Base-by-base conservation (phyloP, 2,888 invertebrate species). In the Drosophila antonietae region DNA sequence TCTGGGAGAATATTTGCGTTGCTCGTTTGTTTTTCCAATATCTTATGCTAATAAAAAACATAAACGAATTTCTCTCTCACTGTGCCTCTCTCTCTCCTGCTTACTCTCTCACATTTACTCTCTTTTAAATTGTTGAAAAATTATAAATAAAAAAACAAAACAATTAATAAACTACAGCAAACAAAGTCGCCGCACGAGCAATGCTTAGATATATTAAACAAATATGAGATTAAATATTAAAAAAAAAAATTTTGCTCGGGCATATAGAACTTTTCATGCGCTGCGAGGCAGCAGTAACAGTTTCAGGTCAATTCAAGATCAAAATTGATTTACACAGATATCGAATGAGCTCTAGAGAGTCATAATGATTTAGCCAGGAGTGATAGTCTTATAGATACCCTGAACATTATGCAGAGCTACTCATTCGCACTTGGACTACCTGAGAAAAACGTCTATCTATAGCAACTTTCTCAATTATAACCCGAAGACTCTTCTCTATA, bases 41-140 rank as follows among this genome's bases (percentile, higher is more conserved):
- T 83, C 85, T 77, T 82, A 73, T 79, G 81, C 72, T 85, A 87
- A 85, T 87, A 84, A 71, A 80, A 72, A 68, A 70, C 67, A 73
- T 71, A 70, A 72, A 33, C 49, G 66, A 69, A 41, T 33, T 1
- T 15, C 20, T 6, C 65, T 18, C 57, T 39, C 55, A 9, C 55
- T 14, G 44, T 9, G 9, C 1, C 20, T 51, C 33, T 12, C 10
- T 18, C 28, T 44, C 49, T 58, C 57, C 57, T 59, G 23, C 23
- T 23, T 23, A 23, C 65, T 20, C 68, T 63, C 37, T 8, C 46
- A n/a, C 14, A 52, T 37, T 62, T 46, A 15, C 67, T 39, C 49
- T 60, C 56, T 65, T 60, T 61, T 61, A 61, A 75, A 66, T 68
- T 68, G 60, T 74, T 56, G 43, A 69, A 70, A 68, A 68, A 75